These are phyloP conservation scores for Apis laboriosa DNA, from an alignment of 1,140 invertebrate species.

Conservation along the genomic window DNA sequence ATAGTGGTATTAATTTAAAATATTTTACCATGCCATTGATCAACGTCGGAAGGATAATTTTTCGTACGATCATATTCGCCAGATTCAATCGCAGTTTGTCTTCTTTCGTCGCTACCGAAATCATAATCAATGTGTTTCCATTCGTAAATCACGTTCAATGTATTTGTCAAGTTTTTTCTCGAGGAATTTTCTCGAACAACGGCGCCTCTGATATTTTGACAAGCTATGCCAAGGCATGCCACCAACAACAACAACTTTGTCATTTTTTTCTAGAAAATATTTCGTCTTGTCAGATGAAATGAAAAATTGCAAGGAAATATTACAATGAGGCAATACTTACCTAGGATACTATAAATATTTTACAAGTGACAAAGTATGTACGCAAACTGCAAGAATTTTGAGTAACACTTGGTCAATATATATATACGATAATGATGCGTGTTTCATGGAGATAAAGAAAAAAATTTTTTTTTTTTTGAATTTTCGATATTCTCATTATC, in stretches of 20 bases:
- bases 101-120: conserved; percentile 38
- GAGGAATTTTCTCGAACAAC: too few relatives aligned
- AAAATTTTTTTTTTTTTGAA: too few relatives aligned
- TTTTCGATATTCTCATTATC: too few relatives aligned
- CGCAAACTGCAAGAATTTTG: too few relatives aligned
- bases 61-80: conserved; percentile 79
- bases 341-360: too few relatives aligned
- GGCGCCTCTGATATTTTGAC: background rate
- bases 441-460: too few relatives aligned
- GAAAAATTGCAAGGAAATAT: background rate
- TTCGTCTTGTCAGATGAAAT: background rate
- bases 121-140: conserved; percentile 64
- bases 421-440: too few relatives aligned
- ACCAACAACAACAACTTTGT: background rate
- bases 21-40: conserved; percentile 32
- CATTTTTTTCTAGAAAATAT: background rate
- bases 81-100: conserved; percentile 78
- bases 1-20: background rate
- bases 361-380: too few relatives aligned
- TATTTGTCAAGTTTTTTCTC: too few relatives aligned
- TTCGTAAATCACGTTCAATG: conserved; percentile 27
- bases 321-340: too few relatives aligned
- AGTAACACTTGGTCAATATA: too few relatives aligned
- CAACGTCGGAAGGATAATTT: conserved; percentile 56
- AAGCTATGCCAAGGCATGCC: background rate